These are phyloP conservation scores for Phrynosoma platyrhinos DNA, from an alignment of 2,113 vertebrate species.

Conservation along the genomic window DNA sequence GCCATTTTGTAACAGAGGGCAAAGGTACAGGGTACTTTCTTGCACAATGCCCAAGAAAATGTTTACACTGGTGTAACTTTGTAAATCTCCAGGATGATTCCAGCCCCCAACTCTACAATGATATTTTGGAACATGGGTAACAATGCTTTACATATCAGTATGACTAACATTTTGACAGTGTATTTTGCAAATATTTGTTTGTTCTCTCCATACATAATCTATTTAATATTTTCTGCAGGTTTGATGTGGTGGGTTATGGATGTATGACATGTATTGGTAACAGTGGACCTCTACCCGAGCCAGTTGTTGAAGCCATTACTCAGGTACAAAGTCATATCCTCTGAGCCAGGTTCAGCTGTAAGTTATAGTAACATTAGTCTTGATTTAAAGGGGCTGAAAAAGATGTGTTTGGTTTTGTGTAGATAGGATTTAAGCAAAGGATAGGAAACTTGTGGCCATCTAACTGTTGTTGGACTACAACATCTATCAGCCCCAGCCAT, in stretches of 20 bases:
- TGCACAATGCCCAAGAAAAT: too few relatives aligned
- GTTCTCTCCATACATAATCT: neutral
- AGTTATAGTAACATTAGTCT: neutral
- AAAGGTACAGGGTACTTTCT: neutral
- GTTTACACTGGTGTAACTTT: too few relatives aligned
- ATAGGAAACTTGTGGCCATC: neutral
- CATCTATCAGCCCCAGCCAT: neutral
- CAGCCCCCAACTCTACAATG: neutral
- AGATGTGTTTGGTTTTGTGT: too few relatives aligned
- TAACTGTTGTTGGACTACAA: neutral
- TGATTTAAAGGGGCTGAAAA: too few relatives aligned
- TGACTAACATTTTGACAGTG: neutral
- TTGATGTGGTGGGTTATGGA: slow-evolving; percentile 97
- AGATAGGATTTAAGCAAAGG: too few relatives aligned
- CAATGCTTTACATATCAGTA: neutral
- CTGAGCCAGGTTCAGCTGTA: neutral
- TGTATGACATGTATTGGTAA: slow-evolving; percentile 99
- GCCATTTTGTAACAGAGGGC: too few relatives aligned
- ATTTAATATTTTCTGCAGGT: slow-evolving; percentile 75
- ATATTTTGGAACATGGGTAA: neutral
- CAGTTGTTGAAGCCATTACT: slow-evolving; percentile 92
- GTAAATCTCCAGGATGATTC: too few relatives aligned
- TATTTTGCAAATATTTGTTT: neutral
- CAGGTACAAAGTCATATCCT: slow-evolving; percentile 79
- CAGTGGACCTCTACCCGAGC: slow-evolving; percentile 93